Percentiles rank a stretch among this genome's conserved stretches.
These are phyloP conservation scores for Actinia tenebrosa DNA, from an alignment of 64 coral and sea anemone species.

Conservation along the genomic window DNA sequence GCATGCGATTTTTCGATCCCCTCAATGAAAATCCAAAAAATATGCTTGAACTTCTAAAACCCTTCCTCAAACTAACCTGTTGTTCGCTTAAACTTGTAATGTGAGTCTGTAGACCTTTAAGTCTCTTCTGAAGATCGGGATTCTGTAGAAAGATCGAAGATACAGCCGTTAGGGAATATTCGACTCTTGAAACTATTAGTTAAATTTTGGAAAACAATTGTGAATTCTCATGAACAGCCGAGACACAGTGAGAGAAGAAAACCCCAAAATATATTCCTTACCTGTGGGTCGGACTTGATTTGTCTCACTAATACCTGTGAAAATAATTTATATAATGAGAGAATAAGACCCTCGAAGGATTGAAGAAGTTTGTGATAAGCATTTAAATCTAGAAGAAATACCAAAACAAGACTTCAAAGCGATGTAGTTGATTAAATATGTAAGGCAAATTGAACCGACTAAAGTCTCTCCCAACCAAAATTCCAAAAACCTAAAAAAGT, in stretches of 20 bases:
- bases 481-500: conserved; percentile 18
- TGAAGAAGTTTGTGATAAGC: background rate
- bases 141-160: conserved; percentile 75
- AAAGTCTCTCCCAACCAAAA: conserved; percentile 16
- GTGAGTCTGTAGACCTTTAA: conserved; percentile 73
- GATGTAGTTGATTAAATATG: conserved; percentile 25
- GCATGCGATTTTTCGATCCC: conserved; percentile 29
- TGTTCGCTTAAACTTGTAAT: conserved; percentile 84
- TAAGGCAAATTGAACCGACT: conserved; percentile 7
- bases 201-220: conserved; percentile 52
- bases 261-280: conserved; percentile 46
- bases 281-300: conserved; percentile 85
- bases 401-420: background rate
- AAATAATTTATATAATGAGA: conserved; percentile 24
- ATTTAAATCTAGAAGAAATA: conserved; percentile 6
- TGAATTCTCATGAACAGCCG: conserved; percentile 35
- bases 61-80: conserved; percentile 50
- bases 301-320: conserved; percentile 78
- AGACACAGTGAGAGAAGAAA: background rate
- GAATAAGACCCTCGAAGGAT: background rate
- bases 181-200: conserved; percentile 44
- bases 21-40: conserved; percentile 44
- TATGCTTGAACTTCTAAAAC: background rate
- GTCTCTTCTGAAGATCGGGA: conserved; percentile 84
- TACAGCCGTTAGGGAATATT: conserved; percentile 39